These are phyloP conservation scores for Mionectes olivaceus DNA, from an alignment of 2,797 vertebrate species.

Conservation along the genomic window DNA sequence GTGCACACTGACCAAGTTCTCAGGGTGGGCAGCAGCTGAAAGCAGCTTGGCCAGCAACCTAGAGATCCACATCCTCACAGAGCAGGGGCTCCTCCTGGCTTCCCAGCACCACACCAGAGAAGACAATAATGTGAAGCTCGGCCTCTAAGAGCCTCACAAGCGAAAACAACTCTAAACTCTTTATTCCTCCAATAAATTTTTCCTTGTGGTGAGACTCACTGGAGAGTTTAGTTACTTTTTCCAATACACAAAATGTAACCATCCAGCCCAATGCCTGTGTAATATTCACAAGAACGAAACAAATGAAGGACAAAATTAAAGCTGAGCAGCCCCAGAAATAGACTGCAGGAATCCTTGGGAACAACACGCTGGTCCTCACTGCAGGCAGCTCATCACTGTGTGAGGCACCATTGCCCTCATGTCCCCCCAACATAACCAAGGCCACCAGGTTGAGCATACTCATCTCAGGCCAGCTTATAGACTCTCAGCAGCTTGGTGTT, in stretches of 20 bases:
- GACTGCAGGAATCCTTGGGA: slow-evolving; percentile 6
- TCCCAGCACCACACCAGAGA: not conserved
- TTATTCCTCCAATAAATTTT: not conserved
- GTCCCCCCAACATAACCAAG: not conserved
- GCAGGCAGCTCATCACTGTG: not conserved
- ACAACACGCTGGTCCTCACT: not conserved
- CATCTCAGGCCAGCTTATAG: not conserved
- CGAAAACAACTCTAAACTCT: not conserved
- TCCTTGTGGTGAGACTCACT: not conserved
- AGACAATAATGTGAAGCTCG: not conserved
- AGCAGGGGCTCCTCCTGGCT: not conserved
- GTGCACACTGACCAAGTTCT: not conserved
- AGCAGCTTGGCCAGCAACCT: not conserved
- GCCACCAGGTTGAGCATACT: not conserved
- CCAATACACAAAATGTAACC: not conserved
- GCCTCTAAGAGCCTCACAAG: not conserved
- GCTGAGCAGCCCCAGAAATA: not conserved
- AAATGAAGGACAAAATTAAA: not conserved
- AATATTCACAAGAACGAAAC: not conserved
- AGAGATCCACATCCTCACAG: not conserved
- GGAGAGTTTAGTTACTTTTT: slow-evolving; percentile 23
- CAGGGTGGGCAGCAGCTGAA: not conserved
- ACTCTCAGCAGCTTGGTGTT: not conserved
- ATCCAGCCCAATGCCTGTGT: not conserved
- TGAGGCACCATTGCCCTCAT: not conserved